Evolutionary conservation across 2,797 vertebrate species (phyloP), one percentile per base, ranked within the genome.

Genomic region (Hemitrygon akajei): DNA sequence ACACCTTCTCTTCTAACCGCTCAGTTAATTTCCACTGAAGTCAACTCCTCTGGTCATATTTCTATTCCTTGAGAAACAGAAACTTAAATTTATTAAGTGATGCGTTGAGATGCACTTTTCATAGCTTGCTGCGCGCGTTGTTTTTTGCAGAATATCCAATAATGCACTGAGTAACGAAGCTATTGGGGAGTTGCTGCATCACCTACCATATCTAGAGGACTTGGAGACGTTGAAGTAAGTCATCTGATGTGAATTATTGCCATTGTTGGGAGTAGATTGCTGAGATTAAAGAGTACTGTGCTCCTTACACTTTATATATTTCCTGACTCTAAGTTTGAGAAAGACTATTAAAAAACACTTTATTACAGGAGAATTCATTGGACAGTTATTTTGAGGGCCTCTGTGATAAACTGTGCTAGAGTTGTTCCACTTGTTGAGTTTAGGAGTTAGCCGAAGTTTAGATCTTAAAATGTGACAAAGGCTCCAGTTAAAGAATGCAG

Each of bases 161-260:
- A 94, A 95, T 94, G 40, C 79, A 22, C 47, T 99, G 95, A 95
- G 75, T 22, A 95, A 97, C 0, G 75, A 96, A 77, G 96, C 97
- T 20, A 94, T 98, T 7, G 76, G 96, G 95, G 96, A 87, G 37
- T 95, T 98, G 79, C 94, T 98, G 80, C 94, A 34, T 40, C 94
- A 95, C 69, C 94, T 98, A 75, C 96, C 97, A 0, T 40, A 37
- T 93, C 95, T 98, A 86, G 94, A 47, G 0, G 95, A 96, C 56
- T 96, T 99, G 93, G 96, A 95, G 73, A 95, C 95, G 0, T 96
- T 99, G 80, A 96, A 97, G 98, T 99, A 96, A 96, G 95, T 0
- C 76, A 69, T 89, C 63, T 86, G 25, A 69, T 84, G 9, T 30
- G 56, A 60, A 20, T 89, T 89, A 69, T 89, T 3, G n/a, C 18